These are phyloP conservation scores for Mesoclemmys tuberculata DNA, from an alignment of 2,113 vertebrate species.

Conservation along the genomic window DNA sequence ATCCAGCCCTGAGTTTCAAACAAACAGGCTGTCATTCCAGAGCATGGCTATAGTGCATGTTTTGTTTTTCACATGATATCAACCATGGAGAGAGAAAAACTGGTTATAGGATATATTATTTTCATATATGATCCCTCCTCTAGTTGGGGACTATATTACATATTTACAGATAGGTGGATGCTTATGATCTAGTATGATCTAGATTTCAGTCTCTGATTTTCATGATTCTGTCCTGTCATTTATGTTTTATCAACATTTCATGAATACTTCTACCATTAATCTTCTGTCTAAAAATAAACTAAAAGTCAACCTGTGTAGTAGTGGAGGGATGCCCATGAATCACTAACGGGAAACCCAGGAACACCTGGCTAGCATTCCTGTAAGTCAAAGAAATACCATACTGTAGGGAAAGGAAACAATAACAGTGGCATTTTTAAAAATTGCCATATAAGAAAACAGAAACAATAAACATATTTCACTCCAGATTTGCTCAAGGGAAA, in stretches of 20 bases:
- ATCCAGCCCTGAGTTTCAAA: not conserved
- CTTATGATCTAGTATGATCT: not conserved
- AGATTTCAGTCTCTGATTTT: not conserved
- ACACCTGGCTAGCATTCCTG: not conserved
- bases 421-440: not conserved
- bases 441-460: not conserved
- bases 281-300: not conserved
- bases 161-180: accelerated
- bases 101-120: not conserved
- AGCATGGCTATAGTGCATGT: accelerated
- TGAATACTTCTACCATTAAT: not conserved
- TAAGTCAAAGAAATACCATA: not conserved
- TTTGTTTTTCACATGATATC: not conserved
- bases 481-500: not conserved
- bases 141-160: not conserved
- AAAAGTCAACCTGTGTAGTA: not conserved
- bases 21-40: not conserved
- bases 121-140: not conserved
- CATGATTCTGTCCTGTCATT: accelerated
- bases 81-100: not conserved
- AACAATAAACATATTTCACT: not conserved
- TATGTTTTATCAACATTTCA: not conserved
- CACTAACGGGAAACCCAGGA: not conserved
- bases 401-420: not conserved
- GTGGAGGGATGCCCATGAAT: not conserved